These are phyloP conservation scores for Caenorhabditis plicata DNA, from an alignment of 2,888 invertebrate genomes.

Conservation along the genomic window DNA sequence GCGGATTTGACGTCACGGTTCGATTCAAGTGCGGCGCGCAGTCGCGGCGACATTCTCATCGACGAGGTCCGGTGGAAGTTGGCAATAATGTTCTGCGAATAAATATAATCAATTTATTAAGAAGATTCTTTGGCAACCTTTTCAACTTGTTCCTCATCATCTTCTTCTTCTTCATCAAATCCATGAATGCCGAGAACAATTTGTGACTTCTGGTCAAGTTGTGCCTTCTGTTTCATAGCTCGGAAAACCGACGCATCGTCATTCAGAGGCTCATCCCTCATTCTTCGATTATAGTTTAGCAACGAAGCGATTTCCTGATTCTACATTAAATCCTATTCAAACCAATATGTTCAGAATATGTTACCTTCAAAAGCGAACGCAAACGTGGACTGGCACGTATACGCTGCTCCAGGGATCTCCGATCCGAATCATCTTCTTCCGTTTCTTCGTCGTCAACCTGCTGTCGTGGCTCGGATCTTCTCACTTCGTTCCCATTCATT, in stretches of 20 bases:
- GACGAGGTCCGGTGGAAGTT: slow-evolving; percentile 38
- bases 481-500: slow-evolving; percentile 2
- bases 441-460: background rate
- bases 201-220: slow-evolving; percentile 39
- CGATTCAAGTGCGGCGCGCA: slow-evolving; percentile 27
- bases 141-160: slow-evolving; percentile 23
- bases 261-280: slow-evolving; percentile 22
- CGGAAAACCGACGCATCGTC: slow-evolving; percentile 17
- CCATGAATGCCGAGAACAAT: slow-evolving; percentile 42
- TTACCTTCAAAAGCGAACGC: slow-evolving; percentile 19
- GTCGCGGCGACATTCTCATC: slow-evolving; percentile 22
- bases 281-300: slow-evolving; percentile 9
- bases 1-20: slow-evolving; percentile 36
- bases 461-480: background rate
- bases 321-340: too few relatives aligned
- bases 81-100: slow-evolving; percentile 7
- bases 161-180: slow-evolving; percentile 10
- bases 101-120: too few relatives aligned
- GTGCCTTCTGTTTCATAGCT: slow-evolving; percentile 22
- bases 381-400: slow-evolving; percentile 34
- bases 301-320: slow-evolving; percentile 6
- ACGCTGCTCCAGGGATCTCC: slow-evolving; percentile 20
- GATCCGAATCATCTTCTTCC: slow-evolving; percentile 1
- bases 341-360: background rate
- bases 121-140: slow-evolving; percentile 1